A percentile compares a stretch with the other conserved stretches of the same genome.
phyloP scores from a whole-genome alignment of 1,140 invertebrate species.

The Drosophila ambigua region DNA sequence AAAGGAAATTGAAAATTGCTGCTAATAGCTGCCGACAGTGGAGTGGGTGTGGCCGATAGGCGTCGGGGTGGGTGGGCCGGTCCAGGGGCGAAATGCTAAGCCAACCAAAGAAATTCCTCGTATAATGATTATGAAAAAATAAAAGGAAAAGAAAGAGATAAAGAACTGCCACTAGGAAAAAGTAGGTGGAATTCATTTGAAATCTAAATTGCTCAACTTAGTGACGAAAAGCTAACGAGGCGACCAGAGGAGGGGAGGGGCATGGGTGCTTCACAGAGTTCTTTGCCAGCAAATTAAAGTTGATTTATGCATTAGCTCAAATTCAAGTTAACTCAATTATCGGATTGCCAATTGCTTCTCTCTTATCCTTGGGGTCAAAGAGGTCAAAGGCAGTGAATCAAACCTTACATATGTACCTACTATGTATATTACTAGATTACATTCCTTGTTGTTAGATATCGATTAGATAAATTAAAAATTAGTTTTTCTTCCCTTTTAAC shows the following conservation, averaged over 20 bases:
- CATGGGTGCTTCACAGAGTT: slow-evolving; percentile 15
- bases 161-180: slow-evolving; percentile 69
- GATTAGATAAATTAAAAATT: too few relatives aligned
- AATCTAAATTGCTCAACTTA: slow-evolving; percentile 66
- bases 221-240: slow-evolving; percentile 64
- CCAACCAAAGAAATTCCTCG: slow-evolving; percentile 47
- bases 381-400: slow-evolving; percentile 10
- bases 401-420: neutral
- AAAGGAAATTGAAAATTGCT: slow-evolving; percentile 84
- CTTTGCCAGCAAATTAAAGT: slow-evolving; percentile 31
- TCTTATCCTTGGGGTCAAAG: slow-evolving; percentile 16
- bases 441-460: too few relatives aligned
- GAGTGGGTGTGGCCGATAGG: slow-evolving; percentile 61
- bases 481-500: too few relatives aligned
- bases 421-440: too few relatives aligned
- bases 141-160: slow-evolving; percentile 18
- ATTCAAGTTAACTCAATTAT: slow-evolving; percentile 43
- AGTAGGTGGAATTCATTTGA: slow-evolving; percentile 77
- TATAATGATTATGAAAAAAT: slow-evolving; percentile 77
- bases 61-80: slow-evolving; percentile 28
- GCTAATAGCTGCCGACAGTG: slow-evolving; percentile 57
- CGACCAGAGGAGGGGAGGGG: neutral
- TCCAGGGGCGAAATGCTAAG: slow-evolving; percentile 8
- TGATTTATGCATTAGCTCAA: slow-evolving; percentile 56
- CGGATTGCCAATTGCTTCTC: too few relatives aligned